phyloP scores from a whole-genome alignment of 2,888 invertebrate species.

The Camponotus fellah region DNA sequence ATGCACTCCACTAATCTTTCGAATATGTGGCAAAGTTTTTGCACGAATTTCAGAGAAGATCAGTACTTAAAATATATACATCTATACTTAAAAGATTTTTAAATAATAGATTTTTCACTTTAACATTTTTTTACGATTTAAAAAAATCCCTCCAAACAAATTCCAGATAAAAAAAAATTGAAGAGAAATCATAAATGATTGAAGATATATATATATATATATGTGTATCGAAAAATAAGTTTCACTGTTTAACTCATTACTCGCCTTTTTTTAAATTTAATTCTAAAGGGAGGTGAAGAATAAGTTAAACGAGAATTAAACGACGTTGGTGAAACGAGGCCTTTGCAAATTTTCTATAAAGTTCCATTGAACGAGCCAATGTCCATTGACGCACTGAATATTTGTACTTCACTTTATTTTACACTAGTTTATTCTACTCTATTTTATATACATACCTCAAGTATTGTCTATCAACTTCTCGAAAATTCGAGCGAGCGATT shows the following conservation, averaged over 20 bases:
- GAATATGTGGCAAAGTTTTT: background rate
- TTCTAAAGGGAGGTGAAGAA: background rate
- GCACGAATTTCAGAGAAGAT: background rate
- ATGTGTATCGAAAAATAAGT: background rate
- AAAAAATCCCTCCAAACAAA: slow-evolving; percentile 3
- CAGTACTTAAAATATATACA: background rate
- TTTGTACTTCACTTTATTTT: slow-evolving; percentile 71
- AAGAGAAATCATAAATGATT: background rate
- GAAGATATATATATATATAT: background rate
- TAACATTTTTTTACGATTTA: slow-evolving; percentile 21
- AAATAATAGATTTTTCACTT: slow-evolving; percentile 28
- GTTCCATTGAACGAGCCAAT: slow-evolving; percentile 38
- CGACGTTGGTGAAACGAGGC: slow-evolving; percentile 37
- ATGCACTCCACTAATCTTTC: background rate
- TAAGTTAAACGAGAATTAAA: background rate
- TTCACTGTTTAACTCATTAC: slow-evolving; percentile 12
- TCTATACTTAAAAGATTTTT: slow-evolving; percentile 21
- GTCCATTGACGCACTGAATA: slow-evolving; percentile 66
- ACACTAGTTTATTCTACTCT: slow-evolving; percentile 60
- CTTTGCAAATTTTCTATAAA: background rate
- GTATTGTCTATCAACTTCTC: slow-evolving; percentile 74
- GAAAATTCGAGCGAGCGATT: slow-evolving; percentile 59
- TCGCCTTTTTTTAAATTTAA: background rate
- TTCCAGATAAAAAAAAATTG: background rate
- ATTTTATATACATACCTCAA: slow-evolving; percentile 75